Base-by-base conservation (phyloP, 2,113 vertebrate genomes). In the Engraulis encrasicolus region DNA sequence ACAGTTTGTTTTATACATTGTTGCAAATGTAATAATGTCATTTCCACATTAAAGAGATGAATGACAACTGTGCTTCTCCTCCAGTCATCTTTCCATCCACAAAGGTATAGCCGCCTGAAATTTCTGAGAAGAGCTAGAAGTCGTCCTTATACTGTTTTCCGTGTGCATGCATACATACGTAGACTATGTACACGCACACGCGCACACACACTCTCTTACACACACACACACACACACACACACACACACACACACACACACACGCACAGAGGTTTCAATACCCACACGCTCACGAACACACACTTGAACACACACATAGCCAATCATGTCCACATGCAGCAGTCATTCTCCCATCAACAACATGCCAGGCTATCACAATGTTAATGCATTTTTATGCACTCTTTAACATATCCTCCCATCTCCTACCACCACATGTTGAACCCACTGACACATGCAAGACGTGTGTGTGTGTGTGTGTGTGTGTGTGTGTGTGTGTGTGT, bases 41-140 rank as follows among this genome's bases (percentile, higher is more conserved):
- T 96, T 93, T 96, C 96, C 96, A 97, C 96, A 97, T 95, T 96
- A 97, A 97, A 97, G 95, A 96, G 95, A 96, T 95, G 93, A 94
- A 95, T 95, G 88, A 85, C 86, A 85, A 86, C 87, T 89, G n/a
- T n/a, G 82, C 87, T 89, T 87, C 78, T 85, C 20, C 52, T 27
- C 1, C 27, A 81, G 85, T 92, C 85, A 80, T 87, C 85, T 88
- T 71, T 50, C 27, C 61, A 54, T 23, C 23, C 58, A 66, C 20
- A 66, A 9, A 66, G 9, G 27, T 9, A 45, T 5, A 45, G 40
- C 40, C 40, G 9, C 9, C 40, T 45, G n/a, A n/a, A n/a, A n/a
- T n/a, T n/a, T n/a, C n/a, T n/a, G n/a, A n/a, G n/a, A n/a, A n/a
- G n/a, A n/a, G n/a, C n/a, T n/a, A n/a, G n/a, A 45, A 45, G 9